Conservation (phyloP, 2,888 invertebrate species). For the Ferdinandea cuprea region DNA sequence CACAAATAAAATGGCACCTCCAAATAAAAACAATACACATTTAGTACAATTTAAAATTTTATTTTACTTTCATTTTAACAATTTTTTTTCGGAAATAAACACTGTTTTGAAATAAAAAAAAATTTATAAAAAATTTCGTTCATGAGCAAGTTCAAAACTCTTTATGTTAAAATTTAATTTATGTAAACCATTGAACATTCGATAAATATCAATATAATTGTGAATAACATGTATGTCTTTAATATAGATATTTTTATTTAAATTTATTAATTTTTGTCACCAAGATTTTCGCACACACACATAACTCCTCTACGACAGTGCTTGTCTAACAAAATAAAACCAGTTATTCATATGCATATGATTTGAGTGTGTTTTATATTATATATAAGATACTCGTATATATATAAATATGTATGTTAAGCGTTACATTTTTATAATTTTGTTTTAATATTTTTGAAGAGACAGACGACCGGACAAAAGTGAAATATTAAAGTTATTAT, state of each 20-base stretch:
- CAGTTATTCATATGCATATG: slow-evolving; percentile 16
- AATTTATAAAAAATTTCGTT: slow-evolving; percentile 4
- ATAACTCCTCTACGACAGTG: slow-evolving; percentile 20
- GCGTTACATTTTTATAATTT: not conserved
- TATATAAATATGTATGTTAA: slow-evolving; percentile 53
- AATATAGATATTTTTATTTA: slow-evolving; percentile 10
- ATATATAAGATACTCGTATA: slow-evolving; percentile 62
- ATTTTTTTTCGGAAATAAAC: not conserved
- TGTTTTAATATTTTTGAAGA: not conserved
- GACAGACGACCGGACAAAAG: slow-evolving; percentile 39
- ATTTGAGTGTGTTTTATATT: slow-evolving; percentile 21
- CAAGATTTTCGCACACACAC: slow-evolving; percentile 22
- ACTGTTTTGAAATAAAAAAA: slow-evolving; percentile 3
- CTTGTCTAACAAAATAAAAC: slow-evolving; percentile 13
- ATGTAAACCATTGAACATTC: slow-evolving; percentile 31
- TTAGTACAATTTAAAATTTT: slow-evolving; percentile 24
- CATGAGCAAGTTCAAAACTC: slow-evolving; percentile 13
- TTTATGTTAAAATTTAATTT: slow-evolving; percentile 23
- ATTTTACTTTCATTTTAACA: not conserved
- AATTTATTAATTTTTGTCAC: slow-evolving; percentile 10
- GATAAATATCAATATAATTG: slow-evolving; percentile 25
- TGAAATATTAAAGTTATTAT: not conserved
- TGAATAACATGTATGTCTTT: slow-evolving; percentile 30
- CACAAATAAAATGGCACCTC: too few relatives aligned
- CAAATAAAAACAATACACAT: not conserved